Percentiles rank a stretch among this genome's conserved stretches.
Evolutionary conservation across 2,888 invertebrate genomes (phyloP).

Genomic region (Chironomus riparius): DNA sequence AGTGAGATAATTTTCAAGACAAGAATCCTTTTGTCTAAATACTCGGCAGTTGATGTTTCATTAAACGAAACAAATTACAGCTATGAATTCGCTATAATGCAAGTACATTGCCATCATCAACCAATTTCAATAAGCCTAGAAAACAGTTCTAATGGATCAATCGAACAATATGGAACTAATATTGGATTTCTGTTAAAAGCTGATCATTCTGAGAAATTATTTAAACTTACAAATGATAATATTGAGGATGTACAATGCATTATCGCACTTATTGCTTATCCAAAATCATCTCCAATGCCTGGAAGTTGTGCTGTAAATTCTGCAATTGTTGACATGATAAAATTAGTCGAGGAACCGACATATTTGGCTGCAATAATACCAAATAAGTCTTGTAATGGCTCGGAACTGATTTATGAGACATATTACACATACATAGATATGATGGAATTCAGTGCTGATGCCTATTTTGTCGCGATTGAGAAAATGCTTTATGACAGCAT

Average conservation of each 20-base stretch:
- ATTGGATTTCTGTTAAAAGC: background rate
- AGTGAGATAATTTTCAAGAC: too few relatives aligned
- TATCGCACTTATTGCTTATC: background rate
- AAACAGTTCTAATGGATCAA: background rate
- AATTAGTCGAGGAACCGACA: background rate
- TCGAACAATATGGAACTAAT: background rate
- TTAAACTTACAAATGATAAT: background rate
- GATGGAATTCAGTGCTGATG: background rate
- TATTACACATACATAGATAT: background rate
- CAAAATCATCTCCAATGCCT: background rate
- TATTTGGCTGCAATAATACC: background rate
- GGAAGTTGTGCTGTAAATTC: background rate
- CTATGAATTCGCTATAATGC: background rate
- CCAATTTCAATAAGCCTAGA: slow-evolving; percentile 33
- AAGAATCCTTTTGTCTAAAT: too few relatives aligned
- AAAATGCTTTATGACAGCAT: background rate
- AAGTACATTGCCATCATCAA: background rate
- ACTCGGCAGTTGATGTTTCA: too few relatives aligned
- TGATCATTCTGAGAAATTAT: background rate
- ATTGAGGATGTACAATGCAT: background rate
- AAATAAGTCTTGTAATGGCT: background rate
- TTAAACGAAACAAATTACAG: background rate
- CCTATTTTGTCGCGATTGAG: slow-evolving; percentile 12
- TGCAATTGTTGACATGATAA: background rate
- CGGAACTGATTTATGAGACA: background rate